Base-by-base conservation (phyloP, 2,113 vertebrate genomes). In the Pteronura brasiliensis region DNA sequence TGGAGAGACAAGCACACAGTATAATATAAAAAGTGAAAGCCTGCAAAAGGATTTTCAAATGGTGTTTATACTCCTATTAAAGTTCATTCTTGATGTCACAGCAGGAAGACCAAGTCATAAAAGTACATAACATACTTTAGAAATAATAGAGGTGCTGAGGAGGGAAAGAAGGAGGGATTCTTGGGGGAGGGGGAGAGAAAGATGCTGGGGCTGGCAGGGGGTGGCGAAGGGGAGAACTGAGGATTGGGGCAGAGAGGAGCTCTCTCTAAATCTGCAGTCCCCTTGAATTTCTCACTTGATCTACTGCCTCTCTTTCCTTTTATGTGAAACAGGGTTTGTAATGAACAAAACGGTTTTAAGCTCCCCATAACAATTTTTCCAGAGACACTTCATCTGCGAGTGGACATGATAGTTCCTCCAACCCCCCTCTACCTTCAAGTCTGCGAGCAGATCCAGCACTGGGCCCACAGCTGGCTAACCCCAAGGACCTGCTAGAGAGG, bases 11-110 rank as follows among this genome's bases (percentile, higher is more conserved):
- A 77, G 67, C 55, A 49, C 67, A 44, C 1, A 0, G 49, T 71
- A 49, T 47, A 92, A 90, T 77, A 77, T 39, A 86, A 76, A 87
- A 95, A 61, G 36, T 52, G 93, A 88, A 84, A 95, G 57, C 42
- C 92, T 52, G 49, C 25, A 69, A 80, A 86, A 71, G n/a, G 36
- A 67, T 86, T 92, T 93, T 11, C 82, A 90, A 94, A 93, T 69
- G 82, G 67, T 89, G 88, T 93, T 95, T 97, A 72, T 34, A 69
- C 61, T 91, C 79, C 83, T 91, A 15, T 86, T 92, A 92, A 91
- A 92, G 86, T 86, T 96, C 59, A 71, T 69, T 55, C 77, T 71
- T 57, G 77, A 76, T 83, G 74, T 89, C 95, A 90, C 90, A 94
- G 69, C 29, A 84, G 94, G 69, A 77, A 96, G 79, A 67, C 44